Base-by-base conservation (phyloP, 2,113 vertebrate species). In the Muntiacus reevesi region DNA sequence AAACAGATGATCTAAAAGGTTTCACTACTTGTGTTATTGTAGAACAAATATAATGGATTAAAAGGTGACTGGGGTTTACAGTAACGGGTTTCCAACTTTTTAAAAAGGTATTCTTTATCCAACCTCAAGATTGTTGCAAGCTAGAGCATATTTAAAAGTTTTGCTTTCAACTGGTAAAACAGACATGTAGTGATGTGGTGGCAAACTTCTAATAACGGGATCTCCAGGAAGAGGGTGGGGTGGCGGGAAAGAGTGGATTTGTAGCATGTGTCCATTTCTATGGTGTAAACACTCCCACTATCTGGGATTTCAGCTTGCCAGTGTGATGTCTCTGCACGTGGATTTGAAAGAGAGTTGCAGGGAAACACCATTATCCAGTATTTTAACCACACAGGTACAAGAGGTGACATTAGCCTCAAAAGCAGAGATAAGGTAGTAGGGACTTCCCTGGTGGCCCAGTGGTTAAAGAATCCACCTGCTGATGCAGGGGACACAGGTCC, bases 111-210 rank as follows among this genome's bases (percentile, higher is more conserved):
- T 59, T 71, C 9, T 92, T 96, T 79, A 50, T 59, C 6, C 2
- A 67, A 36, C 11, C 21, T 50, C 45, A 43, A 96, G 60, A 54
- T 13, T 82, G 27, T n/a, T 91, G 43, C 11, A 82, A 57, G 93
- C 83, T 11, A 67, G 43, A 95, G 6, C 19, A 79, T 64, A 86
- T 45, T 85, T 45, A 81, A 55, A 94, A 95, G 52, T 54, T 84
- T 93, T 87, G 64, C 50, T 96, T 96, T 90, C 21, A 27, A 62
- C 84, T 47, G 94, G 64, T 92, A 23, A 93, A 91, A 50, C 36
- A 74, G 64, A 88, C 83, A 27, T 21, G 16, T 17, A 19, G 33
- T 47, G 54, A 16, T 78, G 3, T 54, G 45, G 45, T 74, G 33
- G 21, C 30, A 88, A 62, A 43, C 40, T 23, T 92, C 87, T 92